phyloP scores from a whole-genome alignment of 2,113 vertebrate species.

The Speoplatyrhinus poulsoni region DNA sequence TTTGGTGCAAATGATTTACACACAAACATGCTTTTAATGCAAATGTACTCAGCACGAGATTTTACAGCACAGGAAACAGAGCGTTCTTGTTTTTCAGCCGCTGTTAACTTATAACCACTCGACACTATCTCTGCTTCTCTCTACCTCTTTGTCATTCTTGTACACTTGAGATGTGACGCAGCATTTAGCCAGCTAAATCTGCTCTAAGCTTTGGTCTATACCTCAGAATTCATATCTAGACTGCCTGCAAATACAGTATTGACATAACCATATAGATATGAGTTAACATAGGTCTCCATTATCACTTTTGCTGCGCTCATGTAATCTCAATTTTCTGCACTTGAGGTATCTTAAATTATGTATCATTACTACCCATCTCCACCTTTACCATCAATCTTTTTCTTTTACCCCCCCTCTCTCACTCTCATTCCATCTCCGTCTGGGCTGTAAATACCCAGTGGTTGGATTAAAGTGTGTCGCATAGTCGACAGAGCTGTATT shows the following conservation, averaged over 20 bases:
- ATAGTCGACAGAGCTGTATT: constrained; percentile 59
- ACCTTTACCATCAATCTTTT: constrained; percentile 3
- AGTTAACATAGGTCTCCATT: constrained; percentile 52
- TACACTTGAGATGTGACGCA: constrained; percentile 44
- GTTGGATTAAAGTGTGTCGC: constrained; percentile 6
- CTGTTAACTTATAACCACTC: constrained; percentile 65
- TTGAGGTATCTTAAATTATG: constrained; percentile 10
- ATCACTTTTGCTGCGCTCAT: constrained; percentile 50
- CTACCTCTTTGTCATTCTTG: constrained; percentile 12
- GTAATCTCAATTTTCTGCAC: constrained; percentile 27
- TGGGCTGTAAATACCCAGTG: background rate
- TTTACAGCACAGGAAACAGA: constrained; percentile 77
- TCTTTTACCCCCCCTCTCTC: constrained; percentile 13
- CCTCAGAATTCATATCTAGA: constrained; percentile 53
- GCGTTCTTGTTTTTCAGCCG: constrained; percentile 79
- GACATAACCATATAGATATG: constrained; percentile 52
- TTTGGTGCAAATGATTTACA: constrained; percentile 1
- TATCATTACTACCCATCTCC: background rate
- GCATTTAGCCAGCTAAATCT: constrained; percentile 38
- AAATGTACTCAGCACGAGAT: constrained; percentile 42
- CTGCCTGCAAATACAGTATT: constrained; percentile 52
- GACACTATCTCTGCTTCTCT: background rate
- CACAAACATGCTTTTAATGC: constrained; percentile 30
- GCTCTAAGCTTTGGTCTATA: constrained; percentile 35
- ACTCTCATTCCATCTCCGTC: background rate